Evolutionary conservation across 2,888 invertebrate genomes (phyloP).

Genomic region (Sesia bembeciformis): DNA sequence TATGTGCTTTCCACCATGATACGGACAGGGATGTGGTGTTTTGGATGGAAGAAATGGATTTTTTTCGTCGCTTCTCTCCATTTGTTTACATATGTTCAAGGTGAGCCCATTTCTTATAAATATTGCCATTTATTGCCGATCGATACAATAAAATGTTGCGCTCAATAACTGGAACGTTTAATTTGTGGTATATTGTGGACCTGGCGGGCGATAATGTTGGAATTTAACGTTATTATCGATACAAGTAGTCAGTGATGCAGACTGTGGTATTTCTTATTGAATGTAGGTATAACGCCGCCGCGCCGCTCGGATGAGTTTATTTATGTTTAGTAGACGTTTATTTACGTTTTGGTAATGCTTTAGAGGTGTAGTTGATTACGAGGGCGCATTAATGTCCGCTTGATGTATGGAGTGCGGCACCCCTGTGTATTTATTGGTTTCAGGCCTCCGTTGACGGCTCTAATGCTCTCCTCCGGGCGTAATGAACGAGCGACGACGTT

Average conservation of each 20-base stretch:
- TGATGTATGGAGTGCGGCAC: constrained; percentile 7
- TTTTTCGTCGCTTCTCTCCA: constrained; percentile 57
- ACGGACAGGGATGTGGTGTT: constrained; percentile 64
- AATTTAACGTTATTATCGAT: neutral
- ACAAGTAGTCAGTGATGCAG: too few relatives aligned
- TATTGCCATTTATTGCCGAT: constrained; percentile 58
- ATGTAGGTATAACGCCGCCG: too few relatives aligned
- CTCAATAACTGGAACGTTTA: neutral
- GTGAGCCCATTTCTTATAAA: constrained; percentile 61
- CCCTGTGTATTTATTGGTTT: constrained; percentile 13
- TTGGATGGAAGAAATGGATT: constrained; percentile 66
- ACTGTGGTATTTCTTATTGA: too few relatives aligned
- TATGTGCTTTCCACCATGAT: constrained; percentile 56
- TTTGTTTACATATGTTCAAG: constrained; percentile 73
- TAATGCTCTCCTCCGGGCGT: constrained; percentile 1
- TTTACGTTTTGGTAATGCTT: constrained; percentile 30
- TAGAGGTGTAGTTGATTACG: constrained; percentile 28
- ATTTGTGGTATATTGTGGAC: neutral
- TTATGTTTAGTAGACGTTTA: constrained; percentile 12
- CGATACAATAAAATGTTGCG: constrained; percentile 9
- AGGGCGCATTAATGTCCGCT: constrained; percentile 18
- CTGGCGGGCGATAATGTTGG: neutral
- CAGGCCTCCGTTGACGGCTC: constrained; percentile 17
- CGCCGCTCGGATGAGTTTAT: neutral
- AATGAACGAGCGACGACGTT: neutral